Conservation (phyloP, 1,140 invertebrate genomes). For the Trichoplusia ni region DNA sequence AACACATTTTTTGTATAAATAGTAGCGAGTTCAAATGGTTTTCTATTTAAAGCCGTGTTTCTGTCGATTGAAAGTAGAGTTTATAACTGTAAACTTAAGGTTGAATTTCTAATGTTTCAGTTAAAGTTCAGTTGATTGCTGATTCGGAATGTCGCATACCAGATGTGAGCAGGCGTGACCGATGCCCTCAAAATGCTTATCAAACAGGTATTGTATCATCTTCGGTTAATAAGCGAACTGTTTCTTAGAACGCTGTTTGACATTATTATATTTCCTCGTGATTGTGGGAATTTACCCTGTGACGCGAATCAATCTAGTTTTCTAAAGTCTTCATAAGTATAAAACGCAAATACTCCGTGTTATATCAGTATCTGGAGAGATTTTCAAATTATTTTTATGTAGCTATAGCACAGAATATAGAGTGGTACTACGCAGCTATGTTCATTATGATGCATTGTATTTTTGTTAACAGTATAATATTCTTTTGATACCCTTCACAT, state of each 20-base stretch:
- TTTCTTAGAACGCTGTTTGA: slow-evolving; percentile 16
- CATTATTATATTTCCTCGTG: not conserved
- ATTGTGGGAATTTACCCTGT: slow-evolving; percentile 8
- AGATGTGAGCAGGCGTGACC: slow-evolving; percentile 9
- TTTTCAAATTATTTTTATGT: no score
- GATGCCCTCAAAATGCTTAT: slow-evolving; percentile 11
- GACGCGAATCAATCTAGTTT: not conserved
- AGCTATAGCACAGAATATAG: no score
- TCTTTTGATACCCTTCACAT: no score
- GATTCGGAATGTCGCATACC: slow-evolving; percentile 19
- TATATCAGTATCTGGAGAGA: no score
- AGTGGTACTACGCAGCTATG: no score
- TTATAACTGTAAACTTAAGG: not conserved
- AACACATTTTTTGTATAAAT: slow-evolving; percentile 3
- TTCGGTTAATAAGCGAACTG: not conserved
- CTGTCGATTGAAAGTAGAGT: not conserved
- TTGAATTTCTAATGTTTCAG: not conserved
- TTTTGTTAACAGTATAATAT: no score
- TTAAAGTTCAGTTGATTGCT: slow-evolving; percentile 21
- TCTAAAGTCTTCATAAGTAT: no score
- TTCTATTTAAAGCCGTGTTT: not conserved
- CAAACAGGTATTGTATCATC: slow-evolving; percentile 8
- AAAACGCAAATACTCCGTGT: no score
- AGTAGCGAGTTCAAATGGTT: not conserved
- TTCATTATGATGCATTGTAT: no score